phyloP scores from a whole-genome alignment of 2,797 vertebrate genomes.

The Delichon dasypus region DNA sequence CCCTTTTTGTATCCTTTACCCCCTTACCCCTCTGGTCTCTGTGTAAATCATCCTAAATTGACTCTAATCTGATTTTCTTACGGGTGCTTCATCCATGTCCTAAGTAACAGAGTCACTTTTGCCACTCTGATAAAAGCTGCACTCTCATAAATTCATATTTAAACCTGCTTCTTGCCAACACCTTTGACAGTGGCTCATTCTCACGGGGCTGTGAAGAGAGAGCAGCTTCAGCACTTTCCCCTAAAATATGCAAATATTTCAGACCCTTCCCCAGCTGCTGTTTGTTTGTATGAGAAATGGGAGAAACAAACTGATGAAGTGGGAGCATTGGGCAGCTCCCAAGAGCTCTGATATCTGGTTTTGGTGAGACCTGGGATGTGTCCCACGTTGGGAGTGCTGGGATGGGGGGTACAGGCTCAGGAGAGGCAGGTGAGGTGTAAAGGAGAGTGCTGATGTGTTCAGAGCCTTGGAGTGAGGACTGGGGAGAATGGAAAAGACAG shows the following conservation, averaged over 20 bases:
- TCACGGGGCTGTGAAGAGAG: background rate
- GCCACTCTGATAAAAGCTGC: background rate
- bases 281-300: background rate
- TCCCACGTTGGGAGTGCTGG: background rate
- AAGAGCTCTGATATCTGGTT: background rate
- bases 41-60: background rate
- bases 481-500: background rate
- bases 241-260: background rate
- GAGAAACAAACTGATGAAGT: background rate
- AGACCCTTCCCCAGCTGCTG: background rate
- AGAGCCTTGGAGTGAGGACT: background rate
- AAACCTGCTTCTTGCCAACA: background rate
- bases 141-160: background rate
- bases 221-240: background rate
- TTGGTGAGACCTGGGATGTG: background rate
- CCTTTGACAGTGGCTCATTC: background rate
- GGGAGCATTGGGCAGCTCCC: background rate
- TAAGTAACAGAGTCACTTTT: background rate
- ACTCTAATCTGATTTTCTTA: background rate
- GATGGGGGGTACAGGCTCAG: background rate
- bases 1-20: background rate
- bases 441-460: background rate
- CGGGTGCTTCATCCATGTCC: background rate
- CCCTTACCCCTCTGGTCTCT: background rate
- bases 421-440: background rate